phyloP scores from a whole-genome alignment of 1,140 invertebrate genomes.

The Capitella teleta region DNA sequence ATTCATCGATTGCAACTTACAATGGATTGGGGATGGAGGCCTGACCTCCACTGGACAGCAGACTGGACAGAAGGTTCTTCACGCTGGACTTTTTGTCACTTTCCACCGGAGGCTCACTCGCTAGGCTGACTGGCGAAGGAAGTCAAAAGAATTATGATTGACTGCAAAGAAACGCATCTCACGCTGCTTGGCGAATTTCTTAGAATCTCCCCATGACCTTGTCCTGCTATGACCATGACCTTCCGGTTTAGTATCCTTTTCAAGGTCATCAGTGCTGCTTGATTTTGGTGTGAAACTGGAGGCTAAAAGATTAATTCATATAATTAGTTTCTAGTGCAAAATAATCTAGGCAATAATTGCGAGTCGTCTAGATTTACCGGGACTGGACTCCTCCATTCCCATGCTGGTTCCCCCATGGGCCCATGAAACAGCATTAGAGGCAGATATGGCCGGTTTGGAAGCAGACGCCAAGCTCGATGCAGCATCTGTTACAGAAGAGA shows the following conservation, averaged over 20 bases:
- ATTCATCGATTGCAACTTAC: slow-evolving; percentile 5
- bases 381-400: no score
- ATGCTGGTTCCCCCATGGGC: no score
- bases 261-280: background rate
- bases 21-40: slow-evolving; percentile 12
- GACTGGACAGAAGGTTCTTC: slow-evolving; percentile 11
- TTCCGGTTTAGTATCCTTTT: background rate
- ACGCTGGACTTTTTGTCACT: slow-evolving; percentile 1
- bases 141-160: background rate
- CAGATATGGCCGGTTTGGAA: no score
- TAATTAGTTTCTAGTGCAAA: no score
- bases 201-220: background rate
- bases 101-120: background rate
- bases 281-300: no score
- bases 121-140: background rate
- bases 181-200: background rate
- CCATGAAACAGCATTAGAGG: no score
- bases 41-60: slow-evolving; percentile 7
- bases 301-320: no score
- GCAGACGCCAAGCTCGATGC: no score
- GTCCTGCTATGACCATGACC: background rate
- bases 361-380: no score
- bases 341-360: no score
- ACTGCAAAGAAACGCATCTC: no score
- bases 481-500: no score